Percentiles rank a stretch among this genome's conserved stretches.
These are phyloP conservation scores for Cyanoderma ruficeps DNA, from an alignment of 2,113 vertebrate species.

Conservation along the genomic window DNA sequence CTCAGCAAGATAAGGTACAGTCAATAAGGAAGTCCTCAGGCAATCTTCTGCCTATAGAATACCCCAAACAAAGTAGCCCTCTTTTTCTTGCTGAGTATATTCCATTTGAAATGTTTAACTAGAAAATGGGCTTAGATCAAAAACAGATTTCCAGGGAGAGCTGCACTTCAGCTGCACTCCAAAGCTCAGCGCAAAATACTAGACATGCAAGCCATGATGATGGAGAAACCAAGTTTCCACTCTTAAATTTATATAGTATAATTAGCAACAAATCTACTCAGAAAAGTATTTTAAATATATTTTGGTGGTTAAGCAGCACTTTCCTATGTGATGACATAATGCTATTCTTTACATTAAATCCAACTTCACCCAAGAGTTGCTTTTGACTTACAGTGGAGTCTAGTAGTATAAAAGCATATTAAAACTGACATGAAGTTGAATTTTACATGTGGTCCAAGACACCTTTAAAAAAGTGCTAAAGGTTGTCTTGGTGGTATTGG, in stretches of 20 bases:
- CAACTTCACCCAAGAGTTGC: background rate
- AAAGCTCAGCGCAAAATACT: background rate
- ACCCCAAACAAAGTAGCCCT: background rate
- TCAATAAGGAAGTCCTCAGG: slow-evolving; percentile 49
- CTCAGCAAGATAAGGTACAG: slow-evolving; percentile 36
- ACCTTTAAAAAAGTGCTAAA: background rate
- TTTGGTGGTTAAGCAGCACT: background rate
- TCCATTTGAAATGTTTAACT: slow-evolving; percentile 22
- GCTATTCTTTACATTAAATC: background rate
- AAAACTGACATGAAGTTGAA: background rate
- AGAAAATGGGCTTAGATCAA: slow-evolving; percentile 21
- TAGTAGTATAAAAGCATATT: background rate
- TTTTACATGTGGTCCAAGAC: background rate
- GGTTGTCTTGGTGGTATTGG: background rate
- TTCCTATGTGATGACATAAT: slow-evolving; percentile 14
- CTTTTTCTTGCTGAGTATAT: background rate
- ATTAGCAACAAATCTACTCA: slow-evolving; percentile 7
- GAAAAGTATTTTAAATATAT: slow-evolving; percentile 6
- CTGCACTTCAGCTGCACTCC: background rate
- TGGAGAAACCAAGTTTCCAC: background rate
- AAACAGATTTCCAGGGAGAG: slow-evolving; percentile 16
- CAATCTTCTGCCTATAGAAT: slow-evolving; percentile 29
- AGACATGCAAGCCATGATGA: background rate
- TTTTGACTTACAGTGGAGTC: background rate
- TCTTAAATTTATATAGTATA: background rate